Conservation (phyloP, 2,113 vertebrate genomes). For the Podilymbus podiceps region DNA sequence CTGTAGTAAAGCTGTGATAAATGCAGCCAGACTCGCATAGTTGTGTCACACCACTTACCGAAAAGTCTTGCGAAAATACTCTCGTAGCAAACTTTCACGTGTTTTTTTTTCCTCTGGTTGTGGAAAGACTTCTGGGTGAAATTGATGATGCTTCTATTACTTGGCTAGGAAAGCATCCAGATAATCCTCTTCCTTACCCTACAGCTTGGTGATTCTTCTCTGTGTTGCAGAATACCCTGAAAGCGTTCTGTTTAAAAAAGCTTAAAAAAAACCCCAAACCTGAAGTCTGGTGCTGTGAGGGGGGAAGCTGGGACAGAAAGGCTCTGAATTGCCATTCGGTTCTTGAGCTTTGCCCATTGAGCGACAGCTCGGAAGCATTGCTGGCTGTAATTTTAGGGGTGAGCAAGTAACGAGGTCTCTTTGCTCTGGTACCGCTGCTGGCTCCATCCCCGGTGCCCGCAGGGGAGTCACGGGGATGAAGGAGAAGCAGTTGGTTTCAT, state of each 20-base stretch:
- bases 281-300: not conserved
- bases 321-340: not conserved
- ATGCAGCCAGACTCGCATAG: not conserved
- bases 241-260: not conserved
- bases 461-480: not conserved
- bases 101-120: rapidly evolving
- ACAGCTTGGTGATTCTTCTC: not conserved
- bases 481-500: not conserved
- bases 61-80: not conserved
- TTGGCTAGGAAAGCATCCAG: not conserved
- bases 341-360: not conserved
- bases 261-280: not conserved
- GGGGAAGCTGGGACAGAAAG: not conserved
- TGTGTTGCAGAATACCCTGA: not conserved
- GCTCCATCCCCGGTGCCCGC: not conserved
- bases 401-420: rapidly evolving
- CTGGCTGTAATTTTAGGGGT: not conserved
- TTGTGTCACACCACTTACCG: rapidly evolving
- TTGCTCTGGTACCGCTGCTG: not conserved
- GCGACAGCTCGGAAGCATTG: not conserved
- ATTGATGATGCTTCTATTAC: not conserved
- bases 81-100: not conserved
- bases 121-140: not conserved
- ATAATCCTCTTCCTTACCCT: not conserved
- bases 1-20: not conserved